phyloP scores from a whole-genome alignment of 2,888 invertebrate species.

The Spodoptera littoralis region DNA sequence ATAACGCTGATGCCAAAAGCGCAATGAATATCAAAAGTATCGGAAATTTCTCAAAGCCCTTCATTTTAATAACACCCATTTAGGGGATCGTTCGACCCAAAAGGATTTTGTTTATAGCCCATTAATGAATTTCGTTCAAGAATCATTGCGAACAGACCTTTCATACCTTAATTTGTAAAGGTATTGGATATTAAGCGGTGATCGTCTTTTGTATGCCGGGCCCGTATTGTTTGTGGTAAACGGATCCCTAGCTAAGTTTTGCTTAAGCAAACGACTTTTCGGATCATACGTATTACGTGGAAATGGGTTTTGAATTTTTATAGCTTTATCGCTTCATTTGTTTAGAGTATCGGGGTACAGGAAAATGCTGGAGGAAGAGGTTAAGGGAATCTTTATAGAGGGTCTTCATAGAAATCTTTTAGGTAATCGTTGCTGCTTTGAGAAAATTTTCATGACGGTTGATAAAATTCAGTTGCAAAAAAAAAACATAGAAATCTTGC shows the following conservation, averaged over 20 bases:
- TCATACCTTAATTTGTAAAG: conserved; percentile 74
- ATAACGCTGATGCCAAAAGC: conserved; percentile 41
- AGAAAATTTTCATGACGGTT: background rate
- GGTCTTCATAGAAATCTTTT: background rate
- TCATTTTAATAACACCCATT: conserved; percentile 61
- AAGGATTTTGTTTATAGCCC: conserved; percentile 78
- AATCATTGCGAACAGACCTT: conserved; percentile 66
- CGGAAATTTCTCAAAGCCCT: conserved; percentile 49
- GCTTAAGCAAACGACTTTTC: conserved; percentile 43
- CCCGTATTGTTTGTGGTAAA: conserved; percentile 54
- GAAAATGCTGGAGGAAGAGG: background rate
- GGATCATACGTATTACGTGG: conserved; percentile 28
- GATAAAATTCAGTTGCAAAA: too few species aligned
- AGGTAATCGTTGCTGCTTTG: background rate
- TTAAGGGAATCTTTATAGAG: background rate
- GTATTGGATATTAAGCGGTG: conserved; percentile 68
- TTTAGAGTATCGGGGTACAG: background rate
- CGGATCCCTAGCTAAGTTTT: conserved; percentile 41
- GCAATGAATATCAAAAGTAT: conserved; percentile 53
- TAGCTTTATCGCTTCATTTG: conserved; percentile 21
- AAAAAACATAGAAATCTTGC: too few species aligned
- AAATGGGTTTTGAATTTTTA: conserved; percentile 40
- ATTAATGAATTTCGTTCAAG: conserved; percentile 77
- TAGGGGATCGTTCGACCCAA: conserved; percentile 57
- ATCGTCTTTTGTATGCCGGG: conserved; percentile 55